These are phyloP conservation scores for Meles meles DNA, from an alignment of 2,113 vertebrate species.

Conservation along the genomic window DNA sequence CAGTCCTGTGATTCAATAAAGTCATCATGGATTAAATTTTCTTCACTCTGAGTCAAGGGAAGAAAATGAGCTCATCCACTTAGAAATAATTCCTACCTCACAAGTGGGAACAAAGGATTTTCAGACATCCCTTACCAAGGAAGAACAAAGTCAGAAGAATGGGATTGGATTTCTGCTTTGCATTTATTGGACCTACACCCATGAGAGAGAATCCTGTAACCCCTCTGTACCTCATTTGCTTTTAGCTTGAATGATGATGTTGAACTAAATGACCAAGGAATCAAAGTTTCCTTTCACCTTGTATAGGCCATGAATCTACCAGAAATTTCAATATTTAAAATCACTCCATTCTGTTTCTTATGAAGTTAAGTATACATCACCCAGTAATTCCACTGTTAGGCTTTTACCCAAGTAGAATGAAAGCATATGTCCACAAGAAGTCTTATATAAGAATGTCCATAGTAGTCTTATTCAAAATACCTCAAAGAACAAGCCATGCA, in stretches of 20 bases:
- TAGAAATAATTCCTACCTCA: not conserved
- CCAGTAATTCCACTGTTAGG: not conserved
- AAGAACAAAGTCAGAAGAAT: not conserved
- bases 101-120: not conserved
- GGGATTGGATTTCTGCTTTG: not conserved
- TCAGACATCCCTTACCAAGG: not conserved
- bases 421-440: not conserved
- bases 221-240: not conserved
- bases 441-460: not conserved
- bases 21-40: not conserved
- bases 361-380: not conserved
- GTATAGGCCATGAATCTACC: not conserved
- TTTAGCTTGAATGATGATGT: not conserved
- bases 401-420: not conserved
- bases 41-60: not conserved
- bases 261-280: not conserved
- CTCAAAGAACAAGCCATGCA: not conserved
- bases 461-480: not conserved
- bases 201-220: not conserved
- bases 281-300: not conserved
- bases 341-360: not conserved
- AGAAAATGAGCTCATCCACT: not conserved
- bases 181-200: not conserved
- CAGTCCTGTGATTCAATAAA: not conserved
- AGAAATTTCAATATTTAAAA: not conserved